Evolutionary conservation across 1,140 invertebrate species (phyloP).

Genomic region (Heliothis subflexa): DNA sequence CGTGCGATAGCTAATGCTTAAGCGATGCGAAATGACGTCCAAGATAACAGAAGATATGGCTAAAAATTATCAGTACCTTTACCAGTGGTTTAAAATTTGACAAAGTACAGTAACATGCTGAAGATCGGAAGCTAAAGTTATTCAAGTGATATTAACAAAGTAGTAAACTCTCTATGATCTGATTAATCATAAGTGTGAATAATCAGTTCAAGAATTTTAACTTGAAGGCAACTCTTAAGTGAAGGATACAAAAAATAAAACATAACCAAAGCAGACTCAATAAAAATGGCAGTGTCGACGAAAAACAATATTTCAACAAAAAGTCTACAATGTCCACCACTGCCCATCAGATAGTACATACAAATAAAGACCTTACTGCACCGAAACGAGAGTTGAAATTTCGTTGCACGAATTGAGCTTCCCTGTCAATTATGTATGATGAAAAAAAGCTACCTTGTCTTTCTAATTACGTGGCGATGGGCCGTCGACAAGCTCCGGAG

Average conservation of each 20-base stretch:
- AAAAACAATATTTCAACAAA: conserved; percentile 55
- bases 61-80: background rate
- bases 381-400: background rate
- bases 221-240: background rate
- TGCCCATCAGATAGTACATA: conserved; percentile 36
- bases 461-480: conserved; percentile 59
- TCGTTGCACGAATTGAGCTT: background rate
- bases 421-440: conserved; percentile 38
- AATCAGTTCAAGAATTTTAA: too few relatives aligned
- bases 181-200: too few relatives aligned
- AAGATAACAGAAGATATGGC: background rate
- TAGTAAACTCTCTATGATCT: too few relatives aligned
- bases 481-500: conserved; percentile 50
- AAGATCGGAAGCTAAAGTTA: too few relatives aligned
- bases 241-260: conserved; percentile 49
- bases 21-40: conserved; percentile 37
- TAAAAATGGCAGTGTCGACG: conserved; percentile 58
- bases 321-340: conserved; percentile 46
- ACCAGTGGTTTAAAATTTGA: too few relatives aligned
- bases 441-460: conserved; percentile 44
- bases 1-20: background rate
- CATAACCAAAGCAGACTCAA: conserved; percentile 46
- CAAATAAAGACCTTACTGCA: background rate
- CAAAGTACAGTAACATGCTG: too few relatives aligned
- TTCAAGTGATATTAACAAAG: too few relatives aligned